phyloP scores from a whole-genome alignment of 2,888 invertebrate genomes.

The Platycnemis pennipes region DNA sequence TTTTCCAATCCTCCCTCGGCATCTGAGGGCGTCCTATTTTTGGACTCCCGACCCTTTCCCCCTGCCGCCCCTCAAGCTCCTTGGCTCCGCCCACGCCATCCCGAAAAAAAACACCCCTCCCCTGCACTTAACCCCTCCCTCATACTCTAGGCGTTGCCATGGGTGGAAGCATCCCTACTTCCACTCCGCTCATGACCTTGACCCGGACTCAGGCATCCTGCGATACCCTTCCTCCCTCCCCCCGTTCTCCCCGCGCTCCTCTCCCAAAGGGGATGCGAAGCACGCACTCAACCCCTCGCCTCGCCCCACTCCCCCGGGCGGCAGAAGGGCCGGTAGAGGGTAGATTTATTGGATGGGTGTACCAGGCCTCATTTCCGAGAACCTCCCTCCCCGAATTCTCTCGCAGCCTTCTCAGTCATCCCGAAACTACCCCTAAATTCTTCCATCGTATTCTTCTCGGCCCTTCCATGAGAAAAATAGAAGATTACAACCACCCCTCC shows the following conservation, averaged over 20 bases:
- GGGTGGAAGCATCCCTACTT: neutral
- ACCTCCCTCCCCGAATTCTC: neutral
- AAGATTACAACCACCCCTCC: neutral
- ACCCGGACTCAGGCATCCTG: constrained; percentile 9
- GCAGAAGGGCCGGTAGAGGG: neutral
- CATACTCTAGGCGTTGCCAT: neutral
- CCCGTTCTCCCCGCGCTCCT: neutral
- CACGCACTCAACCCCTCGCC: neutral
- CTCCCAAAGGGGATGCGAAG: neutral
- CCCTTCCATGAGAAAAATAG: neutral
- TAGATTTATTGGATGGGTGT: neutral
- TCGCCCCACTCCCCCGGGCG: neutral
- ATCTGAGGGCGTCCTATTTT: neutral
- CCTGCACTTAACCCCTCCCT: neutral
- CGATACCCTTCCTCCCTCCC: neutral
- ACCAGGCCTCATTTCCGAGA: neutral
- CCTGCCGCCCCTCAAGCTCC: neutral
- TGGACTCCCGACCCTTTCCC: neutral
- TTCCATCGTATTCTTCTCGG: neutral
- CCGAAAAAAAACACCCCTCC: neutral
- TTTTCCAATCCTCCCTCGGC: neutral
- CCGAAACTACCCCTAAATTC: neutral
- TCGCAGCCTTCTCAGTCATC: neutral
- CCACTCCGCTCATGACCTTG: neutral
- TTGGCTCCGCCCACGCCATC: neutral